A percentile compares a stretch with the other conserved stretches of the same genome.
phyloP scores from a whole-genome alignment of 1,140 invertebrate genomes.

The Metaphire vulgaris region DNA sequence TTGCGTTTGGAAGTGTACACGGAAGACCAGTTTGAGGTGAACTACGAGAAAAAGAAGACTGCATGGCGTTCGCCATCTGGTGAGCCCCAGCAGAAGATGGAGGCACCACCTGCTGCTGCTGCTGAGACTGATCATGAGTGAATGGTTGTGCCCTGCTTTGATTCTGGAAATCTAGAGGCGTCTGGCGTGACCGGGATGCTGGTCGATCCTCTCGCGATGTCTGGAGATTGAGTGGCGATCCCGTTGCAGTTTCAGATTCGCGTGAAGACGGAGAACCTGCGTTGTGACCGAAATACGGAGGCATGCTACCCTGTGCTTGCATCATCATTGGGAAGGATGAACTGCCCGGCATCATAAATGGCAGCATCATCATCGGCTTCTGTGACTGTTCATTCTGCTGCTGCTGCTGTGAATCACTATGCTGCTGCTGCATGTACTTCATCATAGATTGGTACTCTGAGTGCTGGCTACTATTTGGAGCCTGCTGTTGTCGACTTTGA shows the following conservation, averaged over 20 bases:
- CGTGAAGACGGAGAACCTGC: neutral
- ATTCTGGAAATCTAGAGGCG: neutral
- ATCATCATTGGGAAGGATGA: conserved; percentile 6
- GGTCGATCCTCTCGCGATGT: neutral
- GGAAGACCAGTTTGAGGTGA: neutral
- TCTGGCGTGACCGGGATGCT: neutral
- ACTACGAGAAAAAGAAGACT: neutral
- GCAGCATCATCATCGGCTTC: conserved; percentile 7
- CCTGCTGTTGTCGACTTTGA: neutral
- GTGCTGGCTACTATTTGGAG: neutral
- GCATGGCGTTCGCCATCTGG: neutral
- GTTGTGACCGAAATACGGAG: neutral
- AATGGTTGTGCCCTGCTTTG: neutral
- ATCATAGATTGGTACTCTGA: conserved; percentile 1
- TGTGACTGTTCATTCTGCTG: conserved; percentile 1
- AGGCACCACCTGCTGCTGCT: neutral
- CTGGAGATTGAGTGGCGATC: conserved; percentile 3
- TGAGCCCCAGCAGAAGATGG: neutral
- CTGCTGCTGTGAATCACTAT: no score
- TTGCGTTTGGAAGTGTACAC: neutral
- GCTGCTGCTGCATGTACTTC: neutral
- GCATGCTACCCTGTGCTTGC: neutral
- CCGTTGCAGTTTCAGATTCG: neutral
- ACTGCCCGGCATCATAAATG: neutral
- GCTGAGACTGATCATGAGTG: neutral